Evolutionary conservation across 2,888 invertebrate species (phyloP).

Genomic region (Drosophila neotestacea): DNA sequence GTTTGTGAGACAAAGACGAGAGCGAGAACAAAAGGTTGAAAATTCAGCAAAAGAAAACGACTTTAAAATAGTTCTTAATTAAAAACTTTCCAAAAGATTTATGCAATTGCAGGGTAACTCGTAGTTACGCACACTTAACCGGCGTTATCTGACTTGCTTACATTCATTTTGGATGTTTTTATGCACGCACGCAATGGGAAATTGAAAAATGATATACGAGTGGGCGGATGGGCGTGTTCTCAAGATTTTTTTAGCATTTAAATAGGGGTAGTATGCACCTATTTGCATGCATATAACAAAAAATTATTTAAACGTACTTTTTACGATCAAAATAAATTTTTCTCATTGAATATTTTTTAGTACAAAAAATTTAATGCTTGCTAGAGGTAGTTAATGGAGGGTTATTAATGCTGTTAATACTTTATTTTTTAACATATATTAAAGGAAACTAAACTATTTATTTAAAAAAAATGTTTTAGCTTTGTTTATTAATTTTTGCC

Average conservation of each 20-base stretch:
- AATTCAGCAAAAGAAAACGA: neutral
- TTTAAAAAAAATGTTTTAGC: neutral
- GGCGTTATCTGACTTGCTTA: constrained; percentile 2
- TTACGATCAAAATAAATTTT: neutral
- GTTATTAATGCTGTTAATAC: neutral
- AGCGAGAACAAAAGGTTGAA: neutral
- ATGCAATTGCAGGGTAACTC: neutral
- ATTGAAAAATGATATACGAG: constrained; percentile 62
- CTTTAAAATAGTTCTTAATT: neutral
- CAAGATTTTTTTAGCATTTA: neutral
- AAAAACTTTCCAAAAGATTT: neutral
- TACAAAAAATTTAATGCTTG: neutral
- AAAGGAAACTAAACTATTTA: neutral
- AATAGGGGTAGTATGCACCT: neutral
- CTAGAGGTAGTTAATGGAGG: neutral
- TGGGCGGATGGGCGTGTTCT: constrained; percentile 8
- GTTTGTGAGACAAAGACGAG: too few relatives aligned
- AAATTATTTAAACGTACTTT: constrained; percentile 8
- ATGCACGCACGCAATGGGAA: constrained; percentile 42
- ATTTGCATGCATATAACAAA: constrained; percentile 30
- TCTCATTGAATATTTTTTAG: neutral
- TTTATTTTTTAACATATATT: neutral
- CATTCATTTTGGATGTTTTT: constrained; percentile 1
- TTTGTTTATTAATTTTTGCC: too few relatives aligned
- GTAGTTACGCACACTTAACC: neutral